Evolutionary conservation across 2,797 vertebrate genomes (phyloP).

Genomic region (Scolopax bukidnonensis): DNA sequence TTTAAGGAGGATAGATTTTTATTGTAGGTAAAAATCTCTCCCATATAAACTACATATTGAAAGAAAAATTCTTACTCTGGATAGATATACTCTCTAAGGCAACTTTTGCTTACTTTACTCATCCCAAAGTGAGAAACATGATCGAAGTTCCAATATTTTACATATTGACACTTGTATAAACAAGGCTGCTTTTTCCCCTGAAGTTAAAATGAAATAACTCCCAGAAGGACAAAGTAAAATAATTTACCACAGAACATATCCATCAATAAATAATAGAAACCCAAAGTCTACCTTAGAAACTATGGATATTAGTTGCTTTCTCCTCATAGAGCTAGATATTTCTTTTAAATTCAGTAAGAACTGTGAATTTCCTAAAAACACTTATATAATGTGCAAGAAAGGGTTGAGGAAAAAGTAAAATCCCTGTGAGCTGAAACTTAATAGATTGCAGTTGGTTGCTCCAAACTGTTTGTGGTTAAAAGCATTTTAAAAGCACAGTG

Average conservation of each 20-base stretch:
- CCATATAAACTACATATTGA: not conserved
- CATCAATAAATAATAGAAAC: not conserved
- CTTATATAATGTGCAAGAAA: constrained; percentile 62
- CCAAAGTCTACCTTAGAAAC: not conserved
- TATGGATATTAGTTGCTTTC: constrained; percentile 9
- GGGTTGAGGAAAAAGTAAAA: constrained; percentile 57
- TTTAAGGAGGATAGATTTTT: not conserved
- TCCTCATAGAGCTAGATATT: constrained; percentile 21
- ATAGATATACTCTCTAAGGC: not conserved
- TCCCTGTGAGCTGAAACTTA: constrained; percentile 67
- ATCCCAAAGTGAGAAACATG: not conserved
- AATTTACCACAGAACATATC: not conserved
- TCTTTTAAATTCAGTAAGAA: constrained; percentile 35
- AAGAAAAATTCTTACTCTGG: not conserved
- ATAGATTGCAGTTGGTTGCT: constrained; percentile 72
- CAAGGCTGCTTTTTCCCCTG: not conserved
- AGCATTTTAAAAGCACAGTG: constrained; percentile 68
- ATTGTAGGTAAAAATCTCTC: not conserved
- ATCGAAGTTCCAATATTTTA: not conserved
- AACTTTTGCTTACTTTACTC: not conserved
- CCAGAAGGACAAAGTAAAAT: constrained; percentile 17
- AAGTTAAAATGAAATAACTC: not conserved
- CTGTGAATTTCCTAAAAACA: constrained; percentile 71
- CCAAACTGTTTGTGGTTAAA: constrained; percentile 74
- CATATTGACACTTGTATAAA: not conserved